A percentile compares a stretch with the other conserved stretches of the same genome.
Evolutionary conservation across 2,888 invertebrate species (phyloP).

Genomic region (Lycocerus yunnanus): DNA sequence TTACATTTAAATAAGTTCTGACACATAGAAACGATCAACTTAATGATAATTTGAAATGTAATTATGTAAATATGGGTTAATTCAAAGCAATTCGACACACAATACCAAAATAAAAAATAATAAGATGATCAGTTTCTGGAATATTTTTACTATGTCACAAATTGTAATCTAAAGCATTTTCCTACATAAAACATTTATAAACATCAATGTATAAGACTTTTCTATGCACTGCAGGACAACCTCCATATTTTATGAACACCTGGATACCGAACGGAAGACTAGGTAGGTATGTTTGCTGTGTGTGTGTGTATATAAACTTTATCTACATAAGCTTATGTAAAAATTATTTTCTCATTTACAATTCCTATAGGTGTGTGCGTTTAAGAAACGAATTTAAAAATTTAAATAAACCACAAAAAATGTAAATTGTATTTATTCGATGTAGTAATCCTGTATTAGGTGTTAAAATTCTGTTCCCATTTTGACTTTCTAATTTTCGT

Average conservation of each 20-base stretch:
- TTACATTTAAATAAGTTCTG: not conserved
- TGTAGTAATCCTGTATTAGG: constrained; percentile 31
- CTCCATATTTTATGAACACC: constrained; percentile 21
- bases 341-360: constrained; percentile 17
- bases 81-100: not conserved
- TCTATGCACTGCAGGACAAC: constrained; percentile 16
- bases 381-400: constrained; percentile 8
- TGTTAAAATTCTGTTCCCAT: constrained; percentile 23
- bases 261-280: constrained; percentile 26
- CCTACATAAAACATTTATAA: constrained; percentile 29
- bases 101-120: constrained; percentile 8
- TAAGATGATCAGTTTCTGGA: constrained; percentile 19
- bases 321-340: constrained; percentile 6
- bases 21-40: not conserved
- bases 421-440: constrained; percentile 23
- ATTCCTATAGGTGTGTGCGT: constrained; percentile 12
- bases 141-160: constrained; percentile 21
- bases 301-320: not conserved
- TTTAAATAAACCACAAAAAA: constrained; percentile 6
- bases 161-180: constrained; percentile 27
- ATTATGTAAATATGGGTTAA: not conserved
- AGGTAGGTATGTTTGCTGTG: constrained; percentile 5
- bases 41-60: not conserved
- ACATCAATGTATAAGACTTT: constrained; percentile 26
- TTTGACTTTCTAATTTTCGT: constrained; percentile 15